phyloP scores from a whole-genome alignment of 2,113 vertebrate genomes.

The Phylloscopus trochilus region DNA sequence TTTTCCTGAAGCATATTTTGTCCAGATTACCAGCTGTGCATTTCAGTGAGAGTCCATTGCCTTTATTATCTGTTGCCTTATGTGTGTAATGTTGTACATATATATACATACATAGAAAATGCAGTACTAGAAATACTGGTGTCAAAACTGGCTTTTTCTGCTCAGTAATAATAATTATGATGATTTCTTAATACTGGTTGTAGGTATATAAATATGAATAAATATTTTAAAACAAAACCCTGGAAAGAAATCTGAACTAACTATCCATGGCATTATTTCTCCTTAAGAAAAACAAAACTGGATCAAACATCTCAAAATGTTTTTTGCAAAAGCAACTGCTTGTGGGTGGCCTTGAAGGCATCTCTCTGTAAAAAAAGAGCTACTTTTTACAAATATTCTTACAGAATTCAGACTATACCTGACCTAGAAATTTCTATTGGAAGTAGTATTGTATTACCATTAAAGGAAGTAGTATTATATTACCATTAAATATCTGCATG shows the following conservation, averaged over 20 bases:
- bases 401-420: not conserved
- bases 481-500: not conserved
- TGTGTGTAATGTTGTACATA: not conserved
- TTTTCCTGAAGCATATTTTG: not conserved
- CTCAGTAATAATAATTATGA: not conserved
- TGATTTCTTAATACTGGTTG: not conserved
- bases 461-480: not conserved
- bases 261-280: not conserved
- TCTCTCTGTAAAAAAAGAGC: not conserved
- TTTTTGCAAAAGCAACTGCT: not conserved
- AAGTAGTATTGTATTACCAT: not conserved
- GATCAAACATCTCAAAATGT: not conserved
- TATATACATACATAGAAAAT: not conserved
- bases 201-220: not conserved
- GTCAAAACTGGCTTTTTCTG: not conserved
- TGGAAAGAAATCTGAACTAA: not conserved
- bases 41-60: not conserved
- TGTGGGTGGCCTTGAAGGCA: not conserved
- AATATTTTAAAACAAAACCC: not conserved
- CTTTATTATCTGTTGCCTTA: not conserved
- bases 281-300: not conserved
- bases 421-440: not conserved
- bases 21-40: not conserved
- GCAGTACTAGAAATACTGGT: not conserved
- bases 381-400: not conserved